Conservation (phyloP, 2,113 vertebrate species). For the Nothocercus julius region DNA sequence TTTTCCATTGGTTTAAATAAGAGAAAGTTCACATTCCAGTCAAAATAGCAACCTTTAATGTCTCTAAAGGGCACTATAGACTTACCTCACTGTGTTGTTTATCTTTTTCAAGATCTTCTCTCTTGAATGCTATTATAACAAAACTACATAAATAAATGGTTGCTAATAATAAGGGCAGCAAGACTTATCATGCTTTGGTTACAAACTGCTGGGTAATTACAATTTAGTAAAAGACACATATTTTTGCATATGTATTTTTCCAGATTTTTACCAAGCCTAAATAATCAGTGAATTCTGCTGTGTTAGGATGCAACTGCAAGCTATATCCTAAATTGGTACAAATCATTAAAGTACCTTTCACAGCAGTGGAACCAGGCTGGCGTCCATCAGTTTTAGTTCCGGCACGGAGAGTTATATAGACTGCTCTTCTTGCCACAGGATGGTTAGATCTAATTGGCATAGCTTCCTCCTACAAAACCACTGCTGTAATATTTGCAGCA, state of each 20-base stretch:
- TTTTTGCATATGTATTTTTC: neutral
- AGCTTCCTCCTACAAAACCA: neutral
- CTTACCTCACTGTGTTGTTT: neutral
- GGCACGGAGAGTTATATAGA: neutral
- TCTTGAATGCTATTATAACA: neutral
- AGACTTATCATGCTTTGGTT: neutral
- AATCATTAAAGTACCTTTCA: neutral
- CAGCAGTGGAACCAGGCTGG: neutral
- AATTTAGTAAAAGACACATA: neutral
- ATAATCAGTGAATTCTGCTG: neutral
- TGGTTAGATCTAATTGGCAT: neutral
- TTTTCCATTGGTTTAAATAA: neutral
- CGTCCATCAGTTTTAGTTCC: fast-evolving
- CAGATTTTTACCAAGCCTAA: neutral
- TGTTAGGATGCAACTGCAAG: neutral
- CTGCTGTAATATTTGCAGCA: neutral
- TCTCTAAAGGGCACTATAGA: neutral
- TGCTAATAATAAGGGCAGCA: neutral
- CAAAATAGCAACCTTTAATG: neutral
- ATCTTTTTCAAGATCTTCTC: neutral
- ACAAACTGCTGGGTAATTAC: neutral
- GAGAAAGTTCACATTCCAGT: neutral
- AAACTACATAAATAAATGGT: neutral
- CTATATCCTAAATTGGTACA: neutral
- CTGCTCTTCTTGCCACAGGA: neutral